phyloP scores from a whole-genome alignment of 2,888 invertebrate genomes.

The Stenotaenia linearis region DNA sequence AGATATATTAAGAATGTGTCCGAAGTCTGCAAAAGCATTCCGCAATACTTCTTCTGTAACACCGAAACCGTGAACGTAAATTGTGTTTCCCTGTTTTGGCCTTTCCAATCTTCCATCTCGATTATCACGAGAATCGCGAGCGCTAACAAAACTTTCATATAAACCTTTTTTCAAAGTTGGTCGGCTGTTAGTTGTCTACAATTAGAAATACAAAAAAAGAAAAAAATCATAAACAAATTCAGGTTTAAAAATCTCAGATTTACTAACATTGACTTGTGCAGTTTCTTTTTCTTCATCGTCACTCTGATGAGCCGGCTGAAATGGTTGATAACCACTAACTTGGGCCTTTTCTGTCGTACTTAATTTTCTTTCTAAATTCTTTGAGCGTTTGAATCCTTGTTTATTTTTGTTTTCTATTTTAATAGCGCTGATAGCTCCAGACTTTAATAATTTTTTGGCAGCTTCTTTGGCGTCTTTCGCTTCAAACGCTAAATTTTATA shows the following conservation, averaged over 20 bases:
- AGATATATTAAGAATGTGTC: conserved; percentile 70
- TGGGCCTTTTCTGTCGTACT: conserved; percentile 39
- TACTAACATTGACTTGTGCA: neutral
- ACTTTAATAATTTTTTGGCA: conserved; percentile 87
- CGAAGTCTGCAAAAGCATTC: conserved; percentile 67
- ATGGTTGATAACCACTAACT: conserved; percentile 85
- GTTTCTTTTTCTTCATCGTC: conserved; percentile 38
- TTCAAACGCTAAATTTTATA: conserved; percentile 57
- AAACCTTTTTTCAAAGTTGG: conserved; percentile 47
- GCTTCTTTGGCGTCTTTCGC: conserved; percentile 90
- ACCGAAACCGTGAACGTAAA: conserved; percentile 72
- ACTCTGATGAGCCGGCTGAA: conserved; percentile 66
- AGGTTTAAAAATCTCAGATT: too few relatives aligned
- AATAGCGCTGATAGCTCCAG: conserved; percentile 56
- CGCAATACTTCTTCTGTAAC: conserved; percentile 72
- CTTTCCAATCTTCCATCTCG: conserved; percentile 53
- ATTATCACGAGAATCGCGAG: conserved; percentile 52
- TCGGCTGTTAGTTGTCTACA: conserved; percentile 24
- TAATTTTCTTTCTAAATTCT: conserved; percentile 72
- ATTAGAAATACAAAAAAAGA: too few relatives aligned
- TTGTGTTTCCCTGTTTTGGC: conserved; percentile 70
- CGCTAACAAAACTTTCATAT: conserved; percentile 71
- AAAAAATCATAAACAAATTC: too few relatives aligned
- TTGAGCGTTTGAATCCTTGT: conserved; percentile 80
- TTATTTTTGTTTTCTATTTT: conserved; percentile 63